phyloP scores from a whole-genome alignment of 2,113 vertebrate species.

The Chrysemys picta region DNA sequence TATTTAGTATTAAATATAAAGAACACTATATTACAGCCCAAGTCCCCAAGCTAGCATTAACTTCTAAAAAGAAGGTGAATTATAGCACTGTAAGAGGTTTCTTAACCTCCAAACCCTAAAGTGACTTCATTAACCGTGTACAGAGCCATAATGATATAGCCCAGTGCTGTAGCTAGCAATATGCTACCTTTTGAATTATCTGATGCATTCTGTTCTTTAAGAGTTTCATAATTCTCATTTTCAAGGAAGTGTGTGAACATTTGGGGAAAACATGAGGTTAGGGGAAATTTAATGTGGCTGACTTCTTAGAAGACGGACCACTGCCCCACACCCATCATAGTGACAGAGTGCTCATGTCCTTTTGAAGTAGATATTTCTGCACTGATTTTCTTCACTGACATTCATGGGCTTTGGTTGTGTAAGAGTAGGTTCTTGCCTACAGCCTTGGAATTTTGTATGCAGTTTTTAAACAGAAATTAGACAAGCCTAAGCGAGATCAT shows the following conservation, averaged over 20 bases:
- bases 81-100: not conserved
- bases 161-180: constrained; percentile 50
- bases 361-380: not conserved
- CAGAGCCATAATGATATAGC: constrained; percentile 44
- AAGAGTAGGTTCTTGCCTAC: not conserved
- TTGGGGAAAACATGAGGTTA: not conserved
- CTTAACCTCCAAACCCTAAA: constrained; percentile 30
- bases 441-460: not conserved
- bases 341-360: not conserved
- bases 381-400: fast-evolving
- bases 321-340: not conserved
- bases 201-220: constrained; percentile 44
- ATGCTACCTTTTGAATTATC: not conserved
- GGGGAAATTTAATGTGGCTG: not conserved
- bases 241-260: constrained; percentile 61
- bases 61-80: constrained; percentile 33
- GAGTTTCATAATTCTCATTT: constrained; percentile 47
- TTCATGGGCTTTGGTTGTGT: not conserved
- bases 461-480: not conserved
- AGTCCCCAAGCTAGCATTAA: constrained; percentile 16
- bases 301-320: not conserved
- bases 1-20: constrained; percentile 30
- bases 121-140: constrained; percentile 30
- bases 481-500: not conserved
- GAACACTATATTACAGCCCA: not conserved